Percentiles rank a stretch among this genome's conserved stretches.
Conservation (phyloP, 2,888 invertebrate species). For the Rhopalosiphum nymphaeae region DNA sequence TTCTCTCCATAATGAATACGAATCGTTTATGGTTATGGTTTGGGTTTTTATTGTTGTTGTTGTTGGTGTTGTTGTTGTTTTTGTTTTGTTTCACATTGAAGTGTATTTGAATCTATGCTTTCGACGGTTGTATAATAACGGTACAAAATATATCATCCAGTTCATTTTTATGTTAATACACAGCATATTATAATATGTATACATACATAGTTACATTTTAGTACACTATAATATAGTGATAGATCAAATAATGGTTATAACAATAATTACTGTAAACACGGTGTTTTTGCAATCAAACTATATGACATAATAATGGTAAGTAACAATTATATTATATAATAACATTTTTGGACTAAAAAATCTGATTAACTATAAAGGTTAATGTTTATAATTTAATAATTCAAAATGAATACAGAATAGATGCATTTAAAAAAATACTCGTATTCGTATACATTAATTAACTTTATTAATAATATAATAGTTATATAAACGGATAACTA, state of each 20-base stretch:
- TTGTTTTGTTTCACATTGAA: not conserved
- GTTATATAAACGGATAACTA: not conserved
- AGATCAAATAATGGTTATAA: not conserved
- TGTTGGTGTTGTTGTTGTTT: not conserved
- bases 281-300: not conserved
- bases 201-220: not conserved
- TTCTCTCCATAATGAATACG: not conserved
- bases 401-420: not conserved
- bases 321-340: not conserved
- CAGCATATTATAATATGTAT: not conserved
- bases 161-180: not conserved
- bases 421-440: too few species aligned
- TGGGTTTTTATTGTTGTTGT: not conserved
- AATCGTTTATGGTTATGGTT: conserved; percentile 11
- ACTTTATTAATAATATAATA: not conserved
- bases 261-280: not conserved
- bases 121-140: not conserved
- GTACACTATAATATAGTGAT: not conserved
- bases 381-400: not conserved
- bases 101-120: not conserved
- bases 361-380: not conserved
- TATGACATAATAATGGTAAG: not conserved
- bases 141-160: not conserved
- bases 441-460: too few species aligned
- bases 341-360: not conserved